Conservation (phyloP, 1,140 invertebrate species). For the Magallana ariakensis region DNA sequence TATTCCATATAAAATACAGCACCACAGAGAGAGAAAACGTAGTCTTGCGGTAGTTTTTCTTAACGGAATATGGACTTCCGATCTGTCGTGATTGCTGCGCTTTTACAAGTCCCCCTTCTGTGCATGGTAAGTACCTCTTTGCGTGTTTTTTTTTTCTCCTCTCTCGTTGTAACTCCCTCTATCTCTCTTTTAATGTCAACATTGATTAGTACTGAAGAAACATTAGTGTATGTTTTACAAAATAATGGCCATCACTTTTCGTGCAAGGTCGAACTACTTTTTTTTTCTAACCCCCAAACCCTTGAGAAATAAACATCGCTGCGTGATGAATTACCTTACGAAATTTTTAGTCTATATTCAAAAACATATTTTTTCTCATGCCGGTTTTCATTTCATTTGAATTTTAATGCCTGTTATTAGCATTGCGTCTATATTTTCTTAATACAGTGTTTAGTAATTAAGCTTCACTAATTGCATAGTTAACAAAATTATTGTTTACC, state of each 20-base stretch:
- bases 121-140: conserved; percentile 26
- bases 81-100: not conserved
- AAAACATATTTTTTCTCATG: too few species aligned
- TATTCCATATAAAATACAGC: conserved; percentile 35
- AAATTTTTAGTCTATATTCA: too few species aligned
- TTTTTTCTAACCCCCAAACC: too few species aligned
- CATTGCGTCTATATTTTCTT: too few species aligned
- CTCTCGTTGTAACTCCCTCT: not conserved
- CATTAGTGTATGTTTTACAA: not conserved
- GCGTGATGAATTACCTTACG: too few species aligned
- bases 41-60: not conserved
- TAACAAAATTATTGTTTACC: too few species aligned
- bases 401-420: too few species aligned
- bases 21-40: conserved; percentile 16
- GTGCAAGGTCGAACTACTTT: not conserved
- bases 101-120: not conserved
- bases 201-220: not conserved
- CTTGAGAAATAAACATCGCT: too few species aligned
- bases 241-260: not conserved
- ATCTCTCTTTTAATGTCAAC: not conserved
- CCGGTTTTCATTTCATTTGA: too few species aligned
- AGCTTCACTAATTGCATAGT: too few species aligned
- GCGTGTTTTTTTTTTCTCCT: not conserved
- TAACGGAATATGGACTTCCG: conserved; percentile 23
- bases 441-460: too few species aligned